These are phyloP conservation scores for Anolis apletophallus DNA, from an alignment of 2,797 vertebrate genomes.

Conservation along the genomic window DNA sequence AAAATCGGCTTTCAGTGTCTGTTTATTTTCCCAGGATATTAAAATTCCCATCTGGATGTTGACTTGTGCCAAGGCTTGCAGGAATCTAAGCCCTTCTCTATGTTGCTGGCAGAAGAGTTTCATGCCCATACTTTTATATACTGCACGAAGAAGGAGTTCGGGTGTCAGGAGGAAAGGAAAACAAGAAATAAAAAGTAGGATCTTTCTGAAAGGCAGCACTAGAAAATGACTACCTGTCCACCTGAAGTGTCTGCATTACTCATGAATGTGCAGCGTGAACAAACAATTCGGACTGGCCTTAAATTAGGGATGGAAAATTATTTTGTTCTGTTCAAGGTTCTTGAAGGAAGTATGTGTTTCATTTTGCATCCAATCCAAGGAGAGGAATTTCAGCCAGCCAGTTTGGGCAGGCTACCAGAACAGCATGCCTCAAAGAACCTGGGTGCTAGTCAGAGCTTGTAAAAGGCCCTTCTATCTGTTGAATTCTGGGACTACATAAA, in stretches of 20 bases:
- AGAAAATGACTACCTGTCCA: neutral
- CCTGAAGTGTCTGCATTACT: neutral
- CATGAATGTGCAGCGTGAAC: neutral
- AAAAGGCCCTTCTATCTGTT: neutral
- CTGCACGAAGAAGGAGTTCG: neutral
- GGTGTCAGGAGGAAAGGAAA: neutral
- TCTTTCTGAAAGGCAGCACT: neutral
- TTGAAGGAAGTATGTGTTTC: neutral
- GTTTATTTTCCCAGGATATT: constrained; percentile 18
- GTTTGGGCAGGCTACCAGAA: constrained; percentile 3
- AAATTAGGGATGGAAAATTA: neutral
- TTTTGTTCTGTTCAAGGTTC: neutral
- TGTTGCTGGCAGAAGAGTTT: neutral
- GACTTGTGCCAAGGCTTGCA: neutral
- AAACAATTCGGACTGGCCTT: too few relatives aligned
- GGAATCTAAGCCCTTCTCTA: neutral
- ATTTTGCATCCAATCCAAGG: neutral
- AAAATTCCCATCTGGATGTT: constrained; percentile 15
- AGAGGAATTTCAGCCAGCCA: constrained; percentile 5
- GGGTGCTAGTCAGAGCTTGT: neutral
- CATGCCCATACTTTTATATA: neutral
- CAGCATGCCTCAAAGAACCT: neutral
- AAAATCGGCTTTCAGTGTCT: constrained; percentile 8
- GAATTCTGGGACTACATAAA: too few relatives aligned
- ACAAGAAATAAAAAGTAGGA: neutral